Evolutionary conservation across 64 coral and sea anemone genomes (phyloP), one percentile per base, ranked within the genome.

Genomic region (Pocillopora damicornis): DNA sequence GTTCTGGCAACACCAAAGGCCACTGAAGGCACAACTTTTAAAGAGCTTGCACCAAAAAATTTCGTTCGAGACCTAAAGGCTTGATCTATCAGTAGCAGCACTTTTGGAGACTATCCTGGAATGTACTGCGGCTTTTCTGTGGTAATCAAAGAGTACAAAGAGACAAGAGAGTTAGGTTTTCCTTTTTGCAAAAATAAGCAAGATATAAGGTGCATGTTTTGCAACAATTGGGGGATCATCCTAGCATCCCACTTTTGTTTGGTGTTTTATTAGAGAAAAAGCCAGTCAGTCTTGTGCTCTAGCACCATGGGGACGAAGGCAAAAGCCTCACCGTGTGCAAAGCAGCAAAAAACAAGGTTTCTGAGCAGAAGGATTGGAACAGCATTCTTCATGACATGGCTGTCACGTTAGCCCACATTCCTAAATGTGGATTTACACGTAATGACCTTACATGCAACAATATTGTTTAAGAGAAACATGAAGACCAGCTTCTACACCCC

Each of bases 361-460:
- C 62, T 11, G 13, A 13, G 23, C 0, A 66, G 16, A 5, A 16
- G 58, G 62, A 75, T 5, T 90, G 89, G 89, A 77, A 63, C 11
- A 35, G 2, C 11, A 76, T 90, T 74, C 45, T 90, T 15, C 9
- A 15, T 3, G 77, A 74, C 58, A 85, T 74, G 4, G 38, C 67
- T 8, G 71, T 83, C 11, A 80, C 89, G 7, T 26, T 90, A 15
- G 17, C 59, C 2, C 58, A 83, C n/a, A 90, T 90, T 15, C 89
- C 83, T 25, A 17, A 3, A 13, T 36, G 45, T 1, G 80, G 89
- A 11, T 64, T 18, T 58, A 37, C 45, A 1, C 88, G 81, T 30
- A 80, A 89, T 57, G 87, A 89, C 75, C 26, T 90, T 8, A 90
- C 82, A 60, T 69, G 62, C 10, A 91, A 91, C 82, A 91, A 91